Evolutionary conservation across 2,113 vertebrate species (phyloP), one percentile per base, ranked within the genome.

Genomic region (Merops nubicus): DNA sequence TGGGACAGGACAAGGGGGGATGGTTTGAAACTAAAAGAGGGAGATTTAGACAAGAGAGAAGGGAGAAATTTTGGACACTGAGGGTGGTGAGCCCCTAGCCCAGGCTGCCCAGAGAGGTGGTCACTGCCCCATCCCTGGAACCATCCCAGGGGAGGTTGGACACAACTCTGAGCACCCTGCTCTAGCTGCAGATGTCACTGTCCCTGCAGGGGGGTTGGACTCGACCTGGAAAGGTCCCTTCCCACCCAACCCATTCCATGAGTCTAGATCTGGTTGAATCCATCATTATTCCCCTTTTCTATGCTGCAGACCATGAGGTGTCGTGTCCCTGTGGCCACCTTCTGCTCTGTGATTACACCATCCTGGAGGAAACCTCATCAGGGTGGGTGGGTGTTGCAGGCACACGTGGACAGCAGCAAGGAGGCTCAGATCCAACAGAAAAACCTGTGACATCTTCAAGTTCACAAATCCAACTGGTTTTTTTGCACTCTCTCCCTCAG

Each of bases 321-420:
- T 92, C 68, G 92, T 91, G 88, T 93, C 91, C 74, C 47, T n/a
- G 67, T 59, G 85, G 74, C 62, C n/a, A 33, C 51, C 21, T 43
- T 79, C 65, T 76, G 75, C 94, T 86, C 75, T 91, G 64, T 93
- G 92, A 93, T 96, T 89, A 93, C 45, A 59, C 26, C 43, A 65
- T 65, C 92, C 92, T 33, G 0, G 60, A 92, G 73, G 95, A 90
- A 92, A 92, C 72, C 82, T 83, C 75, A 80, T 56, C 75, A 77
- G 67, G 63, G 81, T 78, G 65, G 89, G 91, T 78, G 94, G 88
- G 93, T 90, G 88, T 68, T 88, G 83, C 70, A 89, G 67, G 69
- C 80, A 57, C 82, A 85, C 4, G 5, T 85, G 77, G 78, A 93
- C 70, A 88, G 76, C 67, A 85, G 62, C 51, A 76, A 48, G 1